Conservation (phyloP, 2,888 invertebrate genomes). For the Eupithecia dodoneata region DNA sequence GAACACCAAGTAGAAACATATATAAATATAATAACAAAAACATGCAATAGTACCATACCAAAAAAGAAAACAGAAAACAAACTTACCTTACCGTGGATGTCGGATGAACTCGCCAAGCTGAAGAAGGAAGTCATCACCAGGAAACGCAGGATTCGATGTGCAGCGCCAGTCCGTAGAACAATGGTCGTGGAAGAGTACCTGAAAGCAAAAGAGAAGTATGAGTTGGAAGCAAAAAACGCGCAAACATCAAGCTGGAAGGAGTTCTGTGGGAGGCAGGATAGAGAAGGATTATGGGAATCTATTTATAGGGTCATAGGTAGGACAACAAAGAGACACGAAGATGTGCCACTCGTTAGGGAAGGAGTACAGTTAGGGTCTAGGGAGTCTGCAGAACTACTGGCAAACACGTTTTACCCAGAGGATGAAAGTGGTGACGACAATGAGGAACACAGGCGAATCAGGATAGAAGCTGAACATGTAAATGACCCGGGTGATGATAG, state of each 20-base stretch:
- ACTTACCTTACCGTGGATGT: constrained; percentile 31
- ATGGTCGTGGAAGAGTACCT: constrained; percentile 9
- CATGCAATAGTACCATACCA: background rate
- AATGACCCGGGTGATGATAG: constrained; percentile 19
- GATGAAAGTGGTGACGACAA: constrained; percentile 13
- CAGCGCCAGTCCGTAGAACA: background rate
- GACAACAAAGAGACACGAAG: constrained; percentile 17
- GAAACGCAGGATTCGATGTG: constrained; percentile 17
- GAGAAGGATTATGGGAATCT: constrained; percentile 30
- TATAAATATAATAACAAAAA: background rate
- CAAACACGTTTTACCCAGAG: constrained; percentile 31
- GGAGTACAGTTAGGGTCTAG: background rate
- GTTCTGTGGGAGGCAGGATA: constrained; percentile 33
- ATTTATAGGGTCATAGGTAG: constrained; percentile 28
- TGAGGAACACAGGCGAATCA: constrained; percentile 16
- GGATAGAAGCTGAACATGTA: constrained; percentile 12
- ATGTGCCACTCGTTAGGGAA: background rate
- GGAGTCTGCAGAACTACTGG: constrained; percentile 20
- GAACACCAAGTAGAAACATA: background rate
- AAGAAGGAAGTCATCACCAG: constrained; percentile 1
- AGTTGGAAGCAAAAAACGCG: constrained; percentile 13
- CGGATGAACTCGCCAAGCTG: constrained; percentile 14
- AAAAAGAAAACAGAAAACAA: background rate
- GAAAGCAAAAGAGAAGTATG: constrained; percentile 15
- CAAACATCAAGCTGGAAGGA: constrained; percentile 40